Conservation (phyloP, 1,140 invertebrate genomes). For the Eubasilissa regina region DNA sequence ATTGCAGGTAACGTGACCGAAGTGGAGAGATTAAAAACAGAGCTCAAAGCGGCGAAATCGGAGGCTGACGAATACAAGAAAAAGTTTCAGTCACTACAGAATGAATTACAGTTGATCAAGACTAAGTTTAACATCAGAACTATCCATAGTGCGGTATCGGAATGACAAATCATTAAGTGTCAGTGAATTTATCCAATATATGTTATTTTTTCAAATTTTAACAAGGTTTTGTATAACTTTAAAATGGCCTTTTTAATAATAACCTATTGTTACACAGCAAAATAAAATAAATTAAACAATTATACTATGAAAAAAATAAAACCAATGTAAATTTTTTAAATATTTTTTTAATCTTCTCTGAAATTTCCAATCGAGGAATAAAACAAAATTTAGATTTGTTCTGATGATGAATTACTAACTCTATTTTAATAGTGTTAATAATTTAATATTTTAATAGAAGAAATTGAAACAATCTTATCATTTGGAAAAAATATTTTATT, state of each 20-base stretch:
- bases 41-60: constrained; percentile 44
- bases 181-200: constrained; percentile 3
- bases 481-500: constrained; percentile 59
- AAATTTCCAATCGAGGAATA: too few relatives aligned
- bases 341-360: neutral
- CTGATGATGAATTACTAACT: too few relatives aligned
- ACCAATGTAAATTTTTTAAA: constrained; percentile 31
- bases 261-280: constrained; percentile 10
- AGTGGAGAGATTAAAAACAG: constrained; percentile 49
- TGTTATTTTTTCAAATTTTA: constrained; percentile 35
- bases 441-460: too few relatives aligned
- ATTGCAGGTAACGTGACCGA: constrained; percentile 27
- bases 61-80: constrained; percentile 55
- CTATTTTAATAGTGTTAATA: too few relatives aligned
- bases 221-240: neutral
- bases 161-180: neutral
- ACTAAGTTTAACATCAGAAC: constrained; percentile 43
- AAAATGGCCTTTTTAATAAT: constrained; percentile 9
- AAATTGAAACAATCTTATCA: constrained; percentile 47
- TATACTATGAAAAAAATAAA: constrained; percentile 18
- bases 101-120: constrained; percentile 52
- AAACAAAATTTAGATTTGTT: too few relatives aligned
- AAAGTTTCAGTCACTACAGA: constrained; percentile 40
- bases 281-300: neutral
- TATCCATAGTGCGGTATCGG: neutral